phyloP scores from a whole-genome alignment of 2,113 vertebrate species.

The Oreotrochilus melanogaster region DNA sequence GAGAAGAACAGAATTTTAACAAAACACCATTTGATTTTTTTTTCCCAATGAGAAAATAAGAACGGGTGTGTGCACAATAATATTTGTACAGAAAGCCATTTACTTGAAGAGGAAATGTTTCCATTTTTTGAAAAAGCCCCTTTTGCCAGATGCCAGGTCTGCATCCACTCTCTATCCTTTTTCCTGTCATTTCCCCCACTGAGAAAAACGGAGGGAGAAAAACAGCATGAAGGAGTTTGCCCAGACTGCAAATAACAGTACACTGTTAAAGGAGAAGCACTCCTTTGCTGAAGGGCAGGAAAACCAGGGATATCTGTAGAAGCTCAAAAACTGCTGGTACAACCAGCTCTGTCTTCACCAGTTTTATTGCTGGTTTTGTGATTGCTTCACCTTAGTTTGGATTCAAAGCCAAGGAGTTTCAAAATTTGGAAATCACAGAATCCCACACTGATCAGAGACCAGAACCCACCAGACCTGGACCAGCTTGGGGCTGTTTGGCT shows the following conservation, averaged over 20 bases:
- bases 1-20: neutral
- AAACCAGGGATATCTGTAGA: neutral
- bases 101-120: neutral
- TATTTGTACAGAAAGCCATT: neutral
- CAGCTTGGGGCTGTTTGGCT: fast-evolving
- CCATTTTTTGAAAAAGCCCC: neutral
- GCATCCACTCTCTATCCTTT: neutral
- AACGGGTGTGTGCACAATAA: neutral
- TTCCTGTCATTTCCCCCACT: neutral
- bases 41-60: neutral
- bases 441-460: too few species aligned
- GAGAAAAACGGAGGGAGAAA: neutral
- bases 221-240: neutral
- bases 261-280: neutral
- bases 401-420: neutral
- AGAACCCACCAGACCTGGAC: too few species aligned
- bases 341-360: neutral
- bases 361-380: neutral
- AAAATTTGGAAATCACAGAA: neutral
- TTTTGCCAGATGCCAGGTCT: neutral
- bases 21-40: neutral
- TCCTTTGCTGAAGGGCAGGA: neutral
- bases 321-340: neutral
- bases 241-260: neutral
- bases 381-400: neutral